Conservation (phyloP, 1,140 invertebrate species). For the Aethina tumida region DNA sequence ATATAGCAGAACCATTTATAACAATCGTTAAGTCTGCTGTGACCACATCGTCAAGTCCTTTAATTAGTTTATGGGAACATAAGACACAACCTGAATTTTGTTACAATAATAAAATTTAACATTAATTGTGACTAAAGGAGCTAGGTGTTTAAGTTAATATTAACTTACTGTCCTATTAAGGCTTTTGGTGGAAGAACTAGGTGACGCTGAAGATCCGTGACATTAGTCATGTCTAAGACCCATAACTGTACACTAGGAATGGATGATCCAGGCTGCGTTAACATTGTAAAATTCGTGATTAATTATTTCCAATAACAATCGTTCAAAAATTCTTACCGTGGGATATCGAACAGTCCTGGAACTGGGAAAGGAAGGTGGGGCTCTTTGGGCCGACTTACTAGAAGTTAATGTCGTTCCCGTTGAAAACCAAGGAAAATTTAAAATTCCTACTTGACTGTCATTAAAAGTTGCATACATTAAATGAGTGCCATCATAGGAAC, state of each 20-base stretch:
- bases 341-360: slow-evolving; percentile 68
- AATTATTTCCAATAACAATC: no score
- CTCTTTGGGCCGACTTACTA: slow-evolving; percentile 33
- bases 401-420: slow-evolving; percentile 43
- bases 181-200: slow-evolving; percentile 58
- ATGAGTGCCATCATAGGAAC: slow-evolving; percentile 66
- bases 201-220: slow-evolving; percentile 46
- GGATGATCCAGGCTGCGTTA: slow-evolving; percentile 62
- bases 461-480: slow-evolving; percentile 82
- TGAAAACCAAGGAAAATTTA: slow-evolving; percentile 67
- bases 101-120: slow-evolving; percentile 1
- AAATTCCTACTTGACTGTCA: slow-evolving; percentile 65
- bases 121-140: not conserved
- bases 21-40: no score
- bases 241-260: slow-evolving; percentile 75
- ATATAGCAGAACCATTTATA: no score
- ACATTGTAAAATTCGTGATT: slow-evolving; percentile 1
- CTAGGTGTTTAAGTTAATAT: slow-evolving; percentile 1
- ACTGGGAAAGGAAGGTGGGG: slow-evolving; percentile 52
- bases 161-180: slow-evolving; percentile 28
- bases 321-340: slow-evolving; percentile 45
- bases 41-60: no score
- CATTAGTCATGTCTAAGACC: slow-evolving; percentile 65
- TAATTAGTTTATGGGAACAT: not conserved
- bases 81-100: not conserved